Conservation (phyloP, 2,888 invertebrate genomes). For the Platycheirus albimanus region DNA sequence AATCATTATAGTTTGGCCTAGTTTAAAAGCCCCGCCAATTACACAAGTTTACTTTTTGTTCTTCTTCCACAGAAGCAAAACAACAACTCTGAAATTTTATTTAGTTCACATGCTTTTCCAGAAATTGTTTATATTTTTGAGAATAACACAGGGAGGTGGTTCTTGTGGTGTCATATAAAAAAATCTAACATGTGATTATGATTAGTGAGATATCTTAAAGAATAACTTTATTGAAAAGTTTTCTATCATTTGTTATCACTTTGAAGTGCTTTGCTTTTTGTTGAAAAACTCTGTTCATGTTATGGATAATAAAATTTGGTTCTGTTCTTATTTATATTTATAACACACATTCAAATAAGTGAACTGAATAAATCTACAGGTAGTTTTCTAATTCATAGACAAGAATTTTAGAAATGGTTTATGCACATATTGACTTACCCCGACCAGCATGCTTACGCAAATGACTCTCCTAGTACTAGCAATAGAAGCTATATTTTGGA, state of each 20-base stretch:
- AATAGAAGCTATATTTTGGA: too few relatives aligned
- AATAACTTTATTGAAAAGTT: constrained; percentile 28
- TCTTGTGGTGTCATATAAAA: not conserved
- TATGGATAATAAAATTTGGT: not conserved
- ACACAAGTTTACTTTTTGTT: constrained; percentile 22
- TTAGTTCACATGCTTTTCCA: constrained; percentile 46
- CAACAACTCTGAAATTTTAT: constrained; percentile 9
- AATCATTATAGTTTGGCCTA: constrained; percentile 65
- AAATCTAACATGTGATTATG: constrained; percentile 35
- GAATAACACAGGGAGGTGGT: constrained; percentile 24
- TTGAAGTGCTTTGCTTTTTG: constrained; percentile 3
- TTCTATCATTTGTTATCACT: constrained; percentile 19
- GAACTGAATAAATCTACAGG: too few relatives aligned
- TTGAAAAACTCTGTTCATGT: constrained; percentile 10
- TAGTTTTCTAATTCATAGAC: too few relatives aligned
- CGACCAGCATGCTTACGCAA: too few relatives aligned
- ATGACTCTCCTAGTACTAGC: too few relatives aligned
- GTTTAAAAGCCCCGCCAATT: constrained; percentile 45
- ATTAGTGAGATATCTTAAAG: constrained; percentile 28
- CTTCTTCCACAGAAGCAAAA: constrained; percentile 5
- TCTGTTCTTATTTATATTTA: not conserved
- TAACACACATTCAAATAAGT: not conserved
- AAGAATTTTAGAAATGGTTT: too few relatives aligned
- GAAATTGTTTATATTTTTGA: constrained; percentile 48
- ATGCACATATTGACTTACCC: too few relatives aligned